These are phyloP conservation scores for Paedocypris sp. DNA, from an alignment of 2,113 vertebrate genomes.

Conservation along the genomic window DNA sequence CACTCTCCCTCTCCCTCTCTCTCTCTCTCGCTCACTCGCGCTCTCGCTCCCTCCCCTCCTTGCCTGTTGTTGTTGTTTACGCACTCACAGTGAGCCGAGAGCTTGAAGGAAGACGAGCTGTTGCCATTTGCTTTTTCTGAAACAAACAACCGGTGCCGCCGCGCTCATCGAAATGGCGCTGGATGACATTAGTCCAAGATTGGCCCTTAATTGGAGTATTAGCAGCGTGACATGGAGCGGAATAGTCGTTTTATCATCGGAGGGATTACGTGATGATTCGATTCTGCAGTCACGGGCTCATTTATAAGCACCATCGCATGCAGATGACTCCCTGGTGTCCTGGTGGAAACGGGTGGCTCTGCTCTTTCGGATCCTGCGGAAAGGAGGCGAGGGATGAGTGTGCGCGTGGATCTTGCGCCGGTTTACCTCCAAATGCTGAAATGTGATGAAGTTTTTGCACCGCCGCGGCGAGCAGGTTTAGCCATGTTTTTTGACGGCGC, in stretches of 20 bases:
- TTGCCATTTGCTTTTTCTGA: conserved; percentile 47
- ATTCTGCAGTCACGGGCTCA: conserved; percentile 28
- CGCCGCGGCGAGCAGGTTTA: conserved; percentile 19
- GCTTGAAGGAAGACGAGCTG: conserved; percentile 36
- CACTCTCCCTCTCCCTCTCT: background rate
- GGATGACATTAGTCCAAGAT: conserved; percentile 27
- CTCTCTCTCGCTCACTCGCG: conserved; percentile 20
- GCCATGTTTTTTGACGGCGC: background rate
- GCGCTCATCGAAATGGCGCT: conserved; percentile 53
- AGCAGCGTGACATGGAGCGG: background rate
- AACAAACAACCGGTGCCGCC: conserved; percentile 50
- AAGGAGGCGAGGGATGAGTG: conserved; percentile 7
- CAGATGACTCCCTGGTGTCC: conserved; percentile 18
- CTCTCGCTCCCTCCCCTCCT: conserved; percentile 30
- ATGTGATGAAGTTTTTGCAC: conserved; percentile 12
- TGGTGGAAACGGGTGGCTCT: background rate
- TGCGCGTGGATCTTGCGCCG: conserved; percentile 20
- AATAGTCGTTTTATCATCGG: conserved; percentile 21
- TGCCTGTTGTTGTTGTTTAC: conserved; percentile 56
- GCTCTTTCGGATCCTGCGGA: conserved; percentile 17
- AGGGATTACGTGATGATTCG: conserved; percentile 33
- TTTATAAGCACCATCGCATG: conserved; percentile 28
- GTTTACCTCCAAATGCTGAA: conserved; percentile 36
- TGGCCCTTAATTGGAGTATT: conserved; percentile 27
- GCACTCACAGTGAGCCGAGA: conserved; percentile 38